Evolutionary conservation across 2,797 vertebrate species (phyloP).

Genomic region (Leptodactylus fallax): DNA sequence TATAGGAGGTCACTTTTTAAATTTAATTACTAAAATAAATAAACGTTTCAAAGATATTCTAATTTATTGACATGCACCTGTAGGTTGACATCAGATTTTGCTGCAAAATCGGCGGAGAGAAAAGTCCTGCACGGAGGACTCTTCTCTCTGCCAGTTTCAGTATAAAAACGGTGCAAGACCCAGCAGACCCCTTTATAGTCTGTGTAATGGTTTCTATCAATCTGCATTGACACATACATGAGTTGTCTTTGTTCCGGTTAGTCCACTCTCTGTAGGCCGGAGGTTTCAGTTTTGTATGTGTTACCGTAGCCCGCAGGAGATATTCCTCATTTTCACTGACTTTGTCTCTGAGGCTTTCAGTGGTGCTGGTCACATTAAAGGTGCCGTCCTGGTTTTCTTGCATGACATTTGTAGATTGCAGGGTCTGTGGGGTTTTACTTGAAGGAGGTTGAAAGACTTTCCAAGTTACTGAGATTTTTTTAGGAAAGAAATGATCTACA

Average conservation of each 20-base stretch:
- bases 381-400: conserved; percentile 38
- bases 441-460: conserved; percentile 29
- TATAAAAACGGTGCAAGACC: too few species aligned
- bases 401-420: neutral
- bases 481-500: conserved; percentile 34
- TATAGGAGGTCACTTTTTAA: too few species aligned
- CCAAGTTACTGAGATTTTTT: conserved; percentile 28
- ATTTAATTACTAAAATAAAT: too few species aligned
- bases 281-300: conserved; percentile 2
- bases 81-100: too few species aligned
- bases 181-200: too few species aligned
- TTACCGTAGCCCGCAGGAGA: neutral
- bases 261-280: conserved; percentile 15
- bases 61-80: too few species aligned
- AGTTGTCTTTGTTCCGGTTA: neutral
- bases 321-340: neutral
- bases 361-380: conserved; percentile 40
- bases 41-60: too few species aligned
- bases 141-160: too few species aligned
- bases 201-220: too few species aligned
- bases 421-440: neutral
- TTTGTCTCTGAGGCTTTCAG: conserved; percentile 19
- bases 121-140: too few species aligned
- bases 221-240: neutral
- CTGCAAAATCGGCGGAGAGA: too few species aligned